A percentile compares a stretch with the other conserved stretches of the same genome.
Evolutionary conservation across 2,797 vertebrate genomes (phyloP).

Genomic region (Oryzias dopingdopingensis): DNA sequence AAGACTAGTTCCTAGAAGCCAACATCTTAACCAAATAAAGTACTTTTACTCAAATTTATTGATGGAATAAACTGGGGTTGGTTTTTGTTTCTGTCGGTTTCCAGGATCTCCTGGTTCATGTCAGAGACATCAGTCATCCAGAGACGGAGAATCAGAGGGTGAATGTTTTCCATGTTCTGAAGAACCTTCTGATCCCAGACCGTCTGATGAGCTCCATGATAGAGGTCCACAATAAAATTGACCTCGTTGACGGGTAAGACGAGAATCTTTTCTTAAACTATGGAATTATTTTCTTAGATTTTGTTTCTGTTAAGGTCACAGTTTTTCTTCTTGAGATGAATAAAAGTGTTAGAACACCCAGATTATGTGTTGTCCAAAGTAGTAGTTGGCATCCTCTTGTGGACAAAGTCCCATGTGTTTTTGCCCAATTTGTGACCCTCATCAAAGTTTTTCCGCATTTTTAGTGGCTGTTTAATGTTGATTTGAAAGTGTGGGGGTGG

Average conservation of each 20-base stretch:
- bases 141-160: conserved; percentile 86
- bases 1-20: too few species aligned
- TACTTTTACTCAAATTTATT: neutral
- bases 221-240: conserved; percentile 94
- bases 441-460: too few species aligned
- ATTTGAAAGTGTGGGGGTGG: too few species aligned
- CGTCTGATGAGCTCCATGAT: conserved; percentile 81
- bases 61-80: neutral
- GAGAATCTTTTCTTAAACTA: neutral
- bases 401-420: too few species aligned
- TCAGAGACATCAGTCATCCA: conserved; percentile 91
- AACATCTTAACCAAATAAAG: neutral
- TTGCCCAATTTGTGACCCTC: too few species aligned
- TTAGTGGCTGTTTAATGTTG: too few species aligned
- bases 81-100: neutral
- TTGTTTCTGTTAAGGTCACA: neutral
- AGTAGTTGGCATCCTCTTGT: too few species aligned
- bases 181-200: conserved; percentile 81
- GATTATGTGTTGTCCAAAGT: too few species aligned
- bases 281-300: neutral
- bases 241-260: conserved; percentile 84
- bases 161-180: conserved; percentile 84
- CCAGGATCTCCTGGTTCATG: conserved; percentile 91
- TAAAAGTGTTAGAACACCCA: too few species aligned
- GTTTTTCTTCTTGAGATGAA: too few species aligned